Base-by-base conservation (phyloP, 2,888 invertebrate genomes). In the Drosophila falleni region DNA sequence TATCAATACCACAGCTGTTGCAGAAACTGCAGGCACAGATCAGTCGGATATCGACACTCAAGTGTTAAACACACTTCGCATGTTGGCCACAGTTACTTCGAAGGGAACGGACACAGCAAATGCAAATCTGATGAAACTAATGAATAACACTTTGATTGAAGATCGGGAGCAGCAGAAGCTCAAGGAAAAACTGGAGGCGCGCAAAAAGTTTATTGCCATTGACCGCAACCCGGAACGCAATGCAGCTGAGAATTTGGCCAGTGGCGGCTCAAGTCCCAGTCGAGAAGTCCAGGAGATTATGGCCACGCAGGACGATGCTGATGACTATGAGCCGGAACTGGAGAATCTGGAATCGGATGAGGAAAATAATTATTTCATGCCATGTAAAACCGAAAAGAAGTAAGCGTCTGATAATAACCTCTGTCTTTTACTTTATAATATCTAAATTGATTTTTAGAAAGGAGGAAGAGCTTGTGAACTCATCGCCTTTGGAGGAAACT, bases 251-350 rank as follows among this genome's bases (percentile, higher is more conserved):
- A 91, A 90, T 56, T 67, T 94, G 78, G 95, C 95, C 1, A 97
- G 97, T 56, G 96, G 96, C n/a, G 97, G 97, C 13, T 97, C 97
- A 69, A 97, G 97, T 91, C 97, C 98, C 5, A 97, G 97, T 87
- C 94, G 97, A 23, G 98, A 98, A 93, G 98, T 98, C 23, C 96
- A 97, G 91, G 96, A 97, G 93, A 98, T 98, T 80, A 94, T 98
- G 91, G 95, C 96, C 5, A 94, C 96, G 46, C 95, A 95, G 78
- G 94, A 94, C n/a, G 91, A 91, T 61, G 50, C 60, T 2, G 85
- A 90, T 64, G 71, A 71, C 13, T 77, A 80, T 15, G 85, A 87
- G 8, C 60, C 72, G 2, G 81, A 78, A 31, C 33, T 79, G 23
- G 75, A 56, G 19, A 71, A 75, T 42, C 29, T 79, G 6, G 74